Evolutionary conservation across 1,140 invertebrate species (phyloP).

Genomic region (Drosophila repleta): DNA sequence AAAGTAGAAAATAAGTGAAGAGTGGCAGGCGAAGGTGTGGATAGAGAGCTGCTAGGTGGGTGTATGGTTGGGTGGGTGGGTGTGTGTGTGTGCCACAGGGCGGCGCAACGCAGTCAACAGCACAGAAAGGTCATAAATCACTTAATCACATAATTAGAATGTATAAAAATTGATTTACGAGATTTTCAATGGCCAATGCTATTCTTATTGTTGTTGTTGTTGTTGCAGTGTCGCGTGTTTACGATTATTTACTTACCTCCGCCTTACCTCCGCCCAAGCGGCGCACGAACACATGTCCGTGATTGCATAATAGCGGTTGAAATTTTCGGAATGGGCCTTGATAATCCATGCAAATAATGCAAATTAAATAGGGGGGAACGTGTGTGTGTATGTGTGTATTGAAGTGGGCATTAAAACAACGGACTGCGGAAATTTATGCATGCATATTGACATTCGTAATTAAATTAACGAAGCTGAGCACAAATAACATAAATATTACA

Average conservation of each 20-base stretch:
- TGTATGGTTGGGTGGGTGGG: no score
- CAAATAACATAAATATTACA: slow-evolving; percentile 8
- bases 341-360: slow-evolving; percentile 41
- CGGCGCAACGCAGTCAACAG: slow-evolving; percentile 37
- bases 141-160: slow-evolving; percentile 83
- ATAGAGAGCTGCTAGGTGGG: background rate
- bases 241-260: slow-evolving; percentile 70
- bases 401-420: background rate
- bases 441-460: slow-evolving; percentile 15
- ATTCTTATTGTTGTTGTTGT: slow-evolving; percentile 26
- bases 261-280: no score
- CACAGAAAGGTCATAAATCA: slow-evolving; percentile 71
- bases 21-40: background rate
- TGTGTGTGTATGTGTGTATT: background rate
- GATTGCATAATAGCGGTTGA: slow-evolving; percentile 39
- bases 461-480: slow-evolving; percentile 7
- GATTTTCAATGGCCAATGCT: slow-evolving; percentile 71
- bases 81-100: slow-evolving; percentile 21
- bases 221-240: slow-evolving; percentile 68
- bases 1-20: background rate
- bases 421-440: slow-evolving; percentile 32
- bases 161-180: slow-evolving; percentile 81
- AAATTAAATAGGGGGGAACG: slow-evolving; percentile 26
- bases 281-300: slow-evolving; percentile 28
- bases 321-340: slow-evolving; percentile 6